These are phyloP conservation scores for Mechanitis mazaeus DNA, from an alignment of 2,888 invertebrate genomes.

Conservation along the genomic window DNA sequence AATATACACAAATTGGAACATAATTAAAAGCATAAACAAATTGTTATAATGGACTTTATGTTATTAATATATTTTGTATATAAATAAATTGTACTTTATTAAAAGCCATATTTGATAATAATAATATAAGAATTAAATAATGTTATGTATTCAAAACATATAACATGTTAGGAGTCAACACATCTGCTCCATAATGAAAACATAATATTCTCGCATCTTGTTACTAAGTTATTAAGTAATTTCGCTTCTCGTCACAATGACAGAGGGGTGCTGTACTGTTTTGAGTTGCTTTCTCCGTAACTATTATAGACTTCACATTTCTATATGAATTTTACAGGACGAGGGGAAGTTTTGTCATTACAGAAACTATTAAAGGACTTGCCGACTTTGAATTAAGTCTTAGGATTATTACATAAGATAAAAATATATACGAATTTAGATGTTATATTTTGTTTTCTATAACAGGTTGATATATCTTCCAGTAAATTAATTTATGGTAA, in stretches of 20 bases:
- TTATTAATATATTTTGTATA: too few species aligned
- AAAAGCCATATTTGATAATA: too few species aligned
- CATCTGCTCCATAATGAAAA: not conserved
- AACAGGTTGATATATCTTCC: too few species aligned
- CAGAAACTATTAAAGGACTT: constrained; percentile 12
- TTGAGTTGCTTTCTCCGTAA: constrained; percentile 7
- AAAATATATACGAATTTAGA: too few species aligned
- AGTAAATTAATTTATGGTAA: too few species aligned
- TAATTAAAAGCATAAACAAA: too few species aligned
- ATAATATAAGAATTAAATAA: too few species aligned
- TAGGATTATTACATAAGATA: not conserved
- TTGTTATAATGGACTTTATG: too few species aligned
- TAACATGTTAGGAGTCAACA: not conserved
- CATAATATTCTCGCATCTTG: constrained; percentile 2
- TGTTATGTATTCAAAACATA: not conserved
- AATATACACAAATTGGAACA: too few species aligned
- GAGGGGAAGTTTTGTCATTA: constrained; percentile 9
- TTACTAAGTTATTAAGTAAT: constrained; percentile 17
- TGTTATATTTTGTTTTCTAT: not conserved
- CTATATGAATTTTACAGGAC: constrained; percentile 8
- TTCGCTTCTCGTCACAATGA: constrained; percentile 24
- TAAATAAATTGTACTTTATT: too few species aligned
- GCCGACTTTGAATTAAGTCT: constrained; percentile 4
- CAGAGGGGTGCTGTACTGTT: constrained; percentile 25
- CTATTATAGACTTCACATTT: constrained; percentile 8